phyloP scores from a whole-genome alignment of 2,888 invertebrate genomes.

The Stictocephala bisonia region DNA sequence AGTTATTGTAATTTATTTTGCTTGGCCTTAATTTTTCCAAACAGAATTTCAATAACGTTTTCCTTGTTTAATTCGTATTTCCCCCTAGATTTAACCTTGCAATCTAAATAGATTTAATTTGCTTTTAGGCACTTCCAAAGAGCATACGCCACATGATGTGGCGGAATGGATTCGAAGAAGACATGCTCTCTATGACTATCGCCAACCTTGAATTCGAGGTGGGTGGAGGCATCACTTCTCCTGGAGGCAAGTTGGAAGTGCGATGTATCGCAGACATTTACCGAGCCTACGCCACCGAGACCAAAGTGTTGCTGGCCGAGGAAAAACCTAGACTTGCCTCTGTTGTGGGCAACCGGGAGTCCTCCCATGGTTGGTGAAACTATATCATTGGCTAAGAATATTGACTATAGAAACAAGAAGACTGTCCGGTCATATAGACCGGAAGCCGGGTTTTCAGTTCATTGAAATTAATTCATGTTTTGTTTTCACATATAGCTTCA shows the following conservation, averaged over 20 bases:
- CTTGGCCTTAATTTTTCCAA: no score
- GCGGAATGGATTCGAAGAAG: constrained; percentile 49
- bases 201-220: constrained; percentile 69
- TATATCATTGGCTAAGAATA: no score
- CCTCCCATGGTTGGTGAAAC: constrained; percentile 1
- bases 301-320: constrained; percentile 51
- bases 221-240: constrained; percentile 68
- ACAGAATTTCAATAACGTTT: no score
- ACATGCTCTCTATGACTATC: constrained; percentile 57
- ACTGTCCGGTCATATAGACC: no score
- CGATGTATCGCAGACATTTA: constrained; percentile 76
- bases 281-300: constrained; percentile 73
- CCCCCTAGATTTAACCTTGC: no score
- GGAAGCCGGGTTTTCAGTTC: no score
- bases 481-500: no score
- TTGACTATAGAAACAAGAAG: no score
- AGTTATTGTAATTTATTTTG: no score
- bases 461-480: no score
- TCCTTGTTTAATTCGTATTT: no score
- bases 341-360: constrained; percentile 63
- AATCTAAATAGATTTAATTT: no score
- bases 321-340: constrained; percentile 57
- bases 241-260: constrained; percentile 73
- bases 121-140: constrained; percentile 60
- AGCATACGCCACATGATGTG: constrained; percentile 62